Conservation (phyloP, 2,888 invertebrate genomes). For the Trichogramma dendrolimi region DNA sequence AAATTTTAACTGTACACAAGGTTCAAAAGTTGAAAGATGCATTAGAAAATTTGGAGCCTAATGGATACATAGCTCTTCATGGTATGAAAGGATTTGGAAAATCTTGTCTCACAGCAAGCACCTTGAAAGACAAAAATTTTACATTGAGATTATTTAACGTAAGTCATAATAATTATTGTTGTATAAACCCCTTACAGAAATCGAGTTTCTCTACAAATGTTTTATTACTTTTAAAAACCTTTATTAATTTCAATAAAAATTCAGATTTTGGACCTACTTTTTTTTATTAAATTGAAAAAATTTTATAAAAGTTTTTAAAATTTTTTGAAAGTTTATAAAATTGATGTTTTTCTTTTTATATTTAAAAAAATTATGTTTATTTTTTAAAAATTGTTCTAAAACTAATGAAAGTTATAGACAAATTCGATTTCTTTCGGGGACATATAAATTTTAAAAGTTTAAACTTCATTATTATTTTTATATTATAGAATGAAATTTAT, state of each 20-base stretch:
- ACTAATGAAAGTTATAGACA: no score
- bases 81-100: constrained; percentile 77
- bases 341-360: no score
- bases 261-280: no score
- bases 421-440: no score
- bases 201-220: neutral
- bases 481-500: constrained; percentile 50
- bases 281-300: no score
- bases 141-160: constrained; percentile 57
- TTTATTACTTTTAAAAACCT: no score
- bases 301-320: no score
- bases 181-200: neutral
- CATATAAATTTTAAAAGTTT: no score
- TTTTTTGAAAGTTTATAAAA: no score
- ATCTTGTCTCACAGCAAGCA: constrained; percentile 63
- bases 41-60: constrained; percentile 54
- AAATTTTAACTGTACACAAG: constrained; percentile 44
- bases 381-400: no score
- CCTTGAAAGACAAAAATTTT: constrained; percentile 55
- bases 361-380: no score
- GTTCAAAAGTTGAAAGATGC: constrained; percentile 54
- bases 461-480: neutral
- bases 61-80: constrained; percentile 62
- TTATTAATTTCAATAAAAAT: no score
- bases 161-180: constrained; percentile 26